These are phyloP conservation scores for Drosophila pseudotalamancana DNA, from an alignment of 2,888 invertebrate species.

Conservation along the genomic window DNA sequence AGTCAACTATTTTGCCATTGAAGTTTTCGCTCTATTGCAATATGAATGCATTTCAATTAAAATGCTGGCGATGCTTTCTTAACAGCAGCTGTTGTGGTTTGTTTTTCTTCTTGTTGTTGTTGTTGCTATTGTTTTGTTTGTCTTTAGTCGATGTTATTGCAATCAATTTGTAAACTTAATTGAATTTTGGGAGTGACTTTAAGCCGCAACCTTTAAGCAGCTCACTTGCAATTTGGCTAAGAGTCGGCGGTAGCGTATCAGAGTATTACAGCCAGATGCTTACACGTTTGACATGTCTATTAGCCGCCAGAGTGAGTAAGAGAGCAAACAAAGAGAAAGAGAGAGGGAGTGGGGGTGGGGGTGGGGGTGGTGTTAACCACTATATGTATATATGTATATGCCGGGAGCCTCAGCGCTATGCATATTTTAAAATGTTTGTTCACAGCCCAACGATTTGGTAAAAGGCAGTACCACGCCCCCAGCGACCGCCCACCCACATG, in stretches of 20 bases:
- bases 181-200: constrained; percentile 52
- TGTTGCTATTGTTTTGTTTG: constrained; percentile 34
- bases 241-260: constrained; percentile 15
- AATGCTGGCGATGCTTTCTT: constrained; percentile 63
- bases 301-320: constrained; percentile 35
- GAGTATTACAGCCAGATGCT: constrained; percentile 1
- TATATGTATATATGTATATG: too few relatives aligned
- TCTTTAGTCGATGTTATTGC: constrained; percentile 57
- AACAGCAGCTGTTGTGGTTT: constrained; percentile 60
- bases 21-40: constrained; percentile 53
- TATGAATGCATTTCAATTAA: constrained; percentile 77
- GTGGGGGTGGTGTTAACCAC: not conserved
- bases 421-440: constrained; percentile 56
- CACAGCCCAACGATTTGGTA: constrained; percentile 54
- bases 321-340: too few relatives aligned
- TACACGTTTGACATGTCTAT: constrained; percentile 64
- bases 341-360: too few relatives aligned
- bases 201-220: not conserved
- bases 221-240: constrained; percentile 42
- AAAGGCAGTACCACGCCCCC: constrained; percentile 20
- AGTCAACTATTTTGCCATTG: constrained; percentile 7
- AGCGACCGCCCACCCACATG: constrained; percentile 19
- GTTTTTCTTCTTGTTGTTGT: constrained; percentile 30
- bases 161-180: constrained; percentile 68
- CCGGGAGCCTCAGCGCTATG: constrained; percentile 24